Evolutionary conservation across 2,888 invertebrate genomes (phyloP), one percentile per base, ranked within the genome.

Genomic region (Nymphalis c-album): DNA sequence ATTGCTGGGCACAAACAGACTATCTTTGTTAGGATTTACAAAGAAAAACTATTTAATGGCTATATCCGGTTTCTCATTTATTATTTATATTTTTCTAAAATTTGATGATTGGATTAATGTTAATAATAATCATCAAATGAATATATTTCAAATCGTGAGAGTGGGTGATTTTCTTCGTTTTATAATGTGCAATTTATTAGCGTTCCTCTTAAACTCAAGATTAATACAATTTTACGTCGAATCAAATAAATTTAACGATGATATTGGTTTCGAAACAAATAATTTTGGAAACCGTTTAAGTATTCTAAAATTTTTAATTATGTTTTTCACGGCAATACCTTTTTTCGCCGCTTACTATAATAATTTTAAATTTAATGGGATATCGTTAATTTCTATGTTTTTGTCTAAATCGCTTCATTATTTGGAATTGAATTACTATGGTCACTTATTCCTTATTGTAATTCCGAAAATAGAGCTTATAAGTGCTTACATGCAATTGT

Each of bases 361-460:
- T 50, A 17, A 7, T 16, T 47, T 6, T 6, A 17, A 7, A 18
- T 20, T 50, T 0, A 8, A 50, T 50, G 0, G 2, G 7, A 8
- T 8, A 20, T 0, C 2, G 7, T 50, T 50, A 50, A 2, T 18
- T 18, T 3, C 20, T 50, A 8, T n/a, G 40, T 50, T 50, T 7
- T 18, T 50, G 1, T n/a, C 0, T 18, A 50, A 50, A 50, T 18
- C 45, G n/a, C 50, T 70, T 59, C 50, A 67, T 51, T 51, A 60
- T 35, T 64, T 71, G 18, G 74, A 74, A 45, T 31, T 71, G 50
- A 53, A 71, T 63, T 71, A 71, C 63, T 71, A 71, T 13, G 69
- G 69, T 13, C 67, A 74, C 61, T 60, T 74, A 10, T 53, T 74
- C n/a, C 63, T 60, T 67, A 63, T 71, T 10, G 46, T 73, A 4